phyloP scores from a whole-genome alignment of 1,140 invertebrate genomes.

The Hycleus cichorii region DNA sequence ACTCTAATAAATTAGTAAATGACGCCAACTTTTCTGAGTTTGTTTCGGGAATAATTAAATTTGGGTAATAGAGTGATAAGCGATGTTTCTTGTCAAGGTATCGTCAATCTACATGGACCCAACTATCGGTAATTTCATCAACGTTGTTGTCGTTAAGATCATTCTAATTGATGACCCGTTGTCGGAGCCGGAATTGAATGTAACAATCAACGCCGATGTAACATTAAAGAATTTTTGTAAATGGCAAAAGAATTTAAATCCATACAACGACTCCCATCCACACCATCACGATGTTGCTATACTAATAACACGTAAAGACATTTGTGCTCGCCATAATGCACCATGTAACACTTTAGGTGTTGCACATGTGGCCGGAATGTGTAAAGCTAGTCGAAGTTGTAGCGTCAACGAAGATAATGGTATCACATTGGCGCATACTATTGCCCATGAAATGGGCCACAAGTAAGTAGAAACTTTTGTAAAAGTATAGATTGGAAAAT shows the following conservation, averaged over 20 bases:
- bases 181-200: slow-evolving; percentile 62
- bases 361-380: slow-evolving; percentile 86
- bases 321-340: slow-evolving; percentile 69
- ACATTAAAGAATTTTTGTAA: slow-evolving; percentile 80
- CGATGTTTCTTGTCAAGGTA: slow-evolving; percentile 47
- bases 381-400: slow-evolving; percentile 77
- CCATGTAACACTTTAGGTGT: slow-evolving; percentile 79
- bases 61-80: neutral
- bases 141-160: slow-evolving; percentile 78
- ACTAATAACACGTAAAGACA: slow-evolving; percentile 80
- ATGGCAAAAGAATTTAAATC: slow-evolving; percentile 77
- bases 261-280: slow-evolving; percentile 67
- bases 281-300: slow-evolving; percentile 92
- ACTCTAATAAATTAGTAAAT: no score
- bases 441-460: slow-evolving; percentile 87
- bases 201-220: slow-evolving; percentile 73
- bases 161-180: slow-evolving; percentile 63
- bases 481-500: no score
- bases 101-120: slow-evolving; percentile 79
- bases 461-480: slow-evolving; percentile 58
- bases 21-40: no score
- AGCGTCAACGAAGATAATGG: slow-evolving; percentile 90
- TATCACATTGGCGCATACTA: slow-evolving; percentile 83
- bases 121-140: slow-evolving; percentile 82
- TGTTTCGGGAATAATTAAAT: neutral